Evolutionary conservation across 30 jellyfish, hydroid and myxozoan species (phyloP).

Genomic region (Pelagia noctiluca): DNA sequence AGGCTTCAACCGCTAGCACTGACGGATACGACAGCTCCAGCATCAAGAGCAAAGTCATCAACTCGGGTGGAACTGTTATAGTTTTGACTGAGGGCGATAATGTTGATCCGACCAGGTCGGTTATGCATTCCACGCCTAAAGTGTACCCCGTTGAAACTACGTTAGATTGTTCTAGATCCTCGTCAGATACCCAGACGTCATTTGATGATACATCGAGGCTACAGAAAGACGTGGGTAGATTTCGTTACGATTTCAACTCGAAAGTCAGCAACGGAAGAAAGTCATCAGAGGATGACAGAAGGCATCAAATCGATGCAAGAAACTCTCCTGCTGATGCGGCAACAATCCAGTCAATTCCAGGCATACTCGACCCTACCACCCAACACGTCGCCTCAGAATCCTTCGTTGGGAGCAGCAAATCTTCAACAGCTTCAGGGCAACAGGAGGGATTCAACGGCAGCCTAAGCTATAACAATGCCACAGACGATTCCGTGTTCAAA

Average conservation of each 20-base stretch:
- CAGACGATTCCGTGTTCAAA: background rate
- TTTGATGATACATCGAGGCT: background rate
- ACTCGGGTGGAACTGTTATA: slow-evolving; percentile 75
- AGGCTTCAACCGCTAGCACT: background rate
- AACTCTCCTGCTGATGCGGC: too few relatives aligned
- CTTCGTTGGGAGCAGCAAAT: background rate
- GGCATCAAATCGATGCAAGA: too few relatives aligned
- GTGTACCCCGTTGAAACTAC: slow-evolving; percentile 20
- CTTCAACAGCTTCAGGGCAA: background rate
- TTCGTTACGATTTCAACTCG: too few relatives aligned
- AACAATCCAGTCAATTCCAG: background rate
- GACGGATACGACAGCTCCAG: slow-evolving; percentile 12
- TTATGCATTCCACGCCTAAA: slow-evolving; percentile 24
- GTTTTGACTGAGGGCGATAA: slow-evolving; percentile 67
- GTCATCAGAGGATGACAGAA: too few relatives aligned
- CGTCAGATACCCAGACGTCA: background rate
- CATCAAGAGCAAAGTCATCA: slow-evolving; percentile 52
- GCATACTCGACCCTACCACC: background rate
- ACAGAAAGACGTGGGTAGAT: background rate
- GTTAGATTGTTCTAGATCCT: background rate
- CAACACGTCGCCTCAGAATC: background rate
- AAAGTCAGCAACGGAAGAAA: too few relatives aligned
- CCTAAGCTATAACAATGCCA: background rate
- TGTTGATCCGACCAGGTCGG: slow-evolving; percentile 25
- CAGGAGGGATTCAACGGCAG: background rate